These are phyloP conservation scores for Siphamia tubifer DNA, from an alignment of 2,113 vertebrate species.

Conservation along the genomic window DNA sequence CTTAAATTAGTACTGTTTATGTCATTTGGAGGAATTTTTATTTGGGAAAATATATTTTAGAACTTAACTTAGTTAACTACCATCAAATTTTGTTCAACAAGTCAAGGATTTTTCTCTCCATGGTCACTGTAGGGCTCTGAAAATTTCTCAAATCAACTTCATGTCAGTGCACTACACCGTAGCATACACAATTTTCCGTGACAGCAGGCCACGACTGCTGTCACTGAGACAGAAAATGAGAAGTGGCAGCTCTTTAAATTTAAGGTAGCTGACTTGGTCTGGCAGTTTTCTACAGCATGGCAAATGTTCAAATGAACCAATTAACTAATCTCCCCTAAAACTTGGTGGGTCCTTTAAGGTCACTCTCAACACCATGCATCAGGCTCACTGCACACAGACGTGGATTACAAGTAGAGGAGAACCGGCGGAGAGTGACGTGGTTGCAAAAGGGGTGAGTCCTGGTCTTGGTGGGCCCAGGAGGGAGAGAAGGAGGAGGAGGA, in stretches of 20 bases:
- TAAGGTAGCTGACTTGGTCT: neutral
- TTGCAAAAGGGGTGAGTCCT: slow-evolving; percentile 83
- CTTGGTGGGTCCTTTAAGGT: neutral
- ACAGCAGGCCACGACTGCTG: neutral
- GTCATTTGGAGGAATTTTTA: too few species aligned
- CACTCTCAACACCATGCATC: slow-evolving; percentile 65
- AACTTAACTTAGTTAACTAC: too few species aligned
- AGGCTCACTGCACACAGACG: slow-evolving; percentile 7
- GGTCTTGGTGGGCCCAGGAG: slow-evolving; percentile 79
- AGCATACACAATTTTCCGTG: neutral
- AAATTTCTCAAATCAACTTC: neutral
- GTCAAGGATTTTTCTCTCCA: too few species aligned
- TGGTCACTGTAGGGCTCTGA: too few species aligned
- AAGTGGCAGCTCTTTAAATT: neutral
- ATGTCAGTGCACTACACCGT: neutral
- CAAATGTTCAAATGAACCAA: slow-evolving; percentile 5
- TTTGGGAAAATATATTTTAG: too few species aligned
- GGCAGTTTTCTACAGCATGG: neutral
- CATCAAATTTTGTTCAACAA: too few species aligned
- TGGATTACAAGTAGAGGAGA: slow-evolving; percentile 86
- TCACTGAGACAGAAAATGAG: neutral
- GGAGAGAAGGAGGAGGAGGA: slow-evolving; percentile 76
- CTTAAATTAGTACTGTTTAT: too few species aligned
- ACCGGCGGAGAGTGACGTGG: slow-evolving; percentile 78
- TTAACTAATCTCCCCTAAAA: neutral